Conservation (phyloP, 2,113 vertebrate genomes). For the Caloenas nicobarica region DNA sequence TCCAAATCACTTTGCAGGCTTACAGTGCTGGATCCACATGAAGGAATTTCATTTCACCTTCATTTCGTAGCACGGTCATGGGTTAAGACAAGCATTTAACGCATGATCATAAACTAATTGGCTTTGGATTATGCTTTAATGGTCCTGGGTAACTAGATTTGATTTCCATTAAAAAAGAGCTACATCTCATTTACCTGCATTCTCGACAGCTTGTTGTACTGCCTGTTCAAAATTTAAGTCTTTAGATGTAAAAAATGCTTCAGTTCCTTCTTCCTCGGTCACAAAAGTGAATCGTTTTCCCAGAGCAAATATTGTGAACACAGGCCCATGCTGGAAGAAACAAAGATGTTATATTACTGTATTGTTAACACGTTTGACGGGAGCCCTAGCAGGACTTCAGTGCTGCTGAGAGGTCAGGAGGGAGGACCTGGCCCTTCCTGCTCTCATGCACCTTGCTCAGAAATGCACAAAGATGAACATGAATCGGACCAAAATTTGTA, state of each 20-base stretch:
- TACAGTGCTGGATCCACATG: neutral
- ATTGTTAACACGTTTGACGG: neutral
- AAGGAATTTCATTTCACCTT: neutral
- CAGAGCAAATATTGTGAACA: slow-evolving; percentile 80
- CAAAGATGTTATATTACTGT: neutral
- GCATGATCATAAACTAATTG: neutral
- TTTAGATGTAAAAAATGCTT: slow-evolving; percentile 81
- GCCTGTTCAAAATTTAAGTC: slow-evolving; percentile 82
- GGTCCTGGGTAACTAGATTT: neutral
- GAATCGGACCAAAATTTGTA: neutral
- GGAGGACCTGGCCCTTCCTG: neutral
- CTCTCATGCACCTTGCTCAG: neutral
- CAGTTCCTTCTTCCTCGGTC: slow-evolving; percentile 78
- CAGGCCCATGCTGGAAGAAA: slow-evolving; percentile 79
- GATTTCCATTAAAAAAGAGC: neutral
- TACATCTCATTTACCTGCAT: slow-evolving; percentile 73
- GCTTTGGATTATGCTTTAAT: neutral
- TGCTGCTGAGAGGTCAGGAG: neutral
- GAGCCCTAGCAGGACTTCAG: neutral
- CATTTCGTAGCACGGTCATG: neutral
- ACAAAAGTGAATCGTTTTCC: slow-evolving; percentile 84
- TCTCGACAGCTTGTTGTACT: slow-evolving; percentile 76
- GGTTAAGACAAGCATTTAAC: neutral
- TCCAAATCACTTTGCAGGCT: neutral
- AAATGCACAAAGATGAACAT: neutral